Base-by-base conservation (phyloP, 1,140 invertebrate genomes). In the Saccostrea glomerata region DNA sequence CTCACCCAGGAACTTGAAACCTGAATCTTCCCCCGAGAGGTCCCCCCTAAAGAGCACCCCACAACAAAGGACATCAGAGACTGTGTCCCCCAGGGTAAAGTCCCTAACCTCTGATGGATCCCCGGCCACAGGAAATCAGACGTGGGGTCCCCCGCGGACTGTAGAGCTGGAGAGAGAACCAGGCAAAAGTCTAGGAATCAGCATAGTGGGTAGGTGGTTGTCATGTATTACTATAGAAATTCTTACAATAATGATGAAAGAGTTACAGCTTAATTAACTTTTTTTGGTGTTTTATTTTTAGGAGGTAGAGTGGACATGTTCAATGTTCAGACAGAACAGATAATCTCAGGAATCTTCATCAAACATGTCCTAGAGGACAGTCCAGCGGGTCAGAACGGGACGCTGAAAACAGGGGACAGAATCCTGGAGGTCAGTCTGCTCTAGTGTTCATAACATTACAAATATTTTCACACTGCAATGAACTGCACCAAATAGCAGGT, bases 331-430 rank as follows among this genome's bases (percentile, higher is more conserved):
- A 94, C 94, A 89, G 95, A 95, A 89, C 93, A 94, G 73, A 95
- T 96, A 40, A 95, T 99, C 88, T 97, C 98, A 82, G 99, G 99
- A 20, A 99, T 99, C 92, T 99, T 99, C 94, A 98, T 99, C 91
- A 99, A 99, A 95, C 98, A 99, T 94, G 98, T 99, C 12, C 96
- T 99, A 56, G 96, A 97, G 4, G 97, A 98, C 89, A 99, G 98
- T 96, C 98, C 98, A n/a, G 99, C 98, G 7, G 98, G 98, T 63
- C 96, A 96, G 92, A 97, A 97, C 92, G 98, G 97, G 54, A 97
- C 97, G 91, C 95, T 99, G 40, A 98, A 98, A 96, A 96, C 96
- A 88, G 96, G 96, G 11, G 96, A 96, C 91, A 88, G 96, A 66
- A 96, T 96, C 70, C 90, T 96, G 12, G 94, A 95, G 93, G 95